Percentiles rank a stretch among this genome's conserved stretches.
Evolutionary conservation across 2,113 vertebrate genomes (phyloP).

Genomic region (Poeciliopsis retropinna): DNA sequence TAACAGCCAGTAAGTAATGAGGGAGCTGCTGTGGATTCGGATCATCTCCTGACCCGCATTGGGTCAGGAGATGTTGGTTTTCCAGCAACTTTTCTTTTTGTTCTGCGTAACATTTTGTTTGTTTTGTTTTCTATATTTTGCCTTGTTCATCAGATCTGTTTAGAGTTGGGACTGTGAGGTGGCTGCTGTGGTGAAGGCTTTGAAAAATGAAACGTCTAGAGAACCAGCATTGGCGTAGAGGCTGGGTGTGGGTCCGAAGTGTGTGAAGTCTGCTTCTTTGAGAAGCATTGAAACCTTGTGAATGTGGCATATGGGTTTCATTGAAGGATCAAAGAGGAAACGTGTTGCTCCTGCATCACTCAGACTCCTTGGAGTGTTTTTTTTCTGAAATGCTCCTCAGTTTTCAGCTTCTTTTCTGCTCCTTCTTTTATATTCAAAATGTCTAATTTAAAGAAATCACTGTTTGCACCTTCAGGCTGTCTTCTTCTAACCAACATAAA

Average conservation of each 20-base stretch:
- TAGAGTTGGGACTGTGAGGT: neutral
- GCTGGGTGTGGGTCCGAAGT: slow-evolving; percentile 19
- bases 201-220: slow-evolving; percentile 3
- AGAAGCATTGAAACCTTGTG: slow-evolving; percentile 24
- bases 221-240: neutral
- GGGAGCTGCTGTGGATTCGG: neutral
- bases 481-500: slow-evolving; percentile 36
- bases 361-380: slow-evolving; percentile 6
- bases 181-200: neutral
- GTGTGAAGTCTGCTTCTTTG: slow-evolving; percentile 26
- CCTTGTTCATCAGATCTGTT: neutral
- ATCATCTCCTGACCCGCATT: neutral
- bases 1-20: neutral
- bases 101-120: neutral
- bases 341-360: slow-evolving; percentile 36
- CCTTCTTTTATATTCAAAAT: slow-evolving; percentile 27
- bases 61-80: neutral
- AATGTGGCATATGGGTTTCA: slow-evolving; percentile 69
- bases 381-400: slow-evolving; percentile 35
- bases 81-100: neutral
- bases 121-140: neutral
- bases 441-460: slow-evolving; percentile 13
- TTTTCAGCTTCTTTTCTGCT: slow-evolving; percentile 10
- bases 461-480: slow-evolving; percentile 37
- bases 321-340: slow-evolving; percentile 73